Evolutionary conservation across 2,888 invertebrate genomes (phyloP).

Genomic region (Pardosa pseudoannulata): DNA sequence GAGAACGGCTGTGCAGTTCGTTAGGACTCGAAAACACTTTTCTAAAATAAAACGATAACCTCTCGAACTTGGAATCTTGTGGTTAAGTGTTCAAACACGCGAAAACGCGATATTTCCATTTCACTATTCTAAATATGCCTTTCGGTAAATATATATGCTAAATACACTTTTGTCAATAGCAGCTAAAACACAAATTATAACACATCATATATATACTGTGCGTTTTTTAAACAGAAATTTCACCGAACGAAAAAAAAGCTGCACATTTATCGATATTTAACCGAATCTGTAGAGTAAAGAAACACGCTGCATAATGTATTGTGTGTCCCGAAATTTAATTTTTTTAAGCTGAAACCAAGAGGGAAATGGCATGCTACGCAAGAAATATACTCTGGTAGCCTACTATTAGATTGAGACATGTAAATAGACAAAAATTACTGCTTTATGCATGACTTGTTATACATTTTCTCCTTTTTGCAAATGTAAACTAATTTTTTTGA

Average conservation of each 20-base stretch:
- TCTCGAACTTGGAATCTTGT: slow-evolving; percentile 11
- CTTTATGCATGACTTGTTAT: slow-evolving; percentile 71
- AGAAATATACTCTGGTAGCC: slow-evolving; percentile 57
- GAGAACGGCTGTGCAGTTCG: background rate
- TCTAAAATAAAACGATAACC: background rate
- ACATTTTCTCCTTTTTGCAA: slow-evolving; percentile 70
- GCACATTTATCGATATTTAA: slow-evolving; percentile 10
- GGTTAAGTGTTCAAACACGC: slow-evolving; percentile 34
- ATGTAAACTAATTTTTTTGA: slow-evolving; percentile 70
- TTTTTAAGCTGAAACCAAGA: slow-evolving; percentile 16
- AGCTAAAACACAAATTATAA: background rate
- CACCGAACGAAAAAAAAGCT: slow-evolving; percentile 3
- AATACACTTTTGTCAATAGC: background rate
- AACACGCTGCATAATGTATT: slow-evolving; percentile 44
- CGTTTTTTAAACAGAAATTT: slow-evolving; percentile 8
- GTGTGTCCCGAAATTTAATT: background rate
- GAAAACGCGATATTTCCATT: slow-evolving; percentile 41
- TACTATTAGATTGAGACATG: slow-evolving; percentile 58
- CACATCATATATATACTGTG: background rate
- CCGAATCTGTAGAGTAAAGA: slow-evolving; percentile 5
- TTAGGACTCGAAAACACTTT: background rate
- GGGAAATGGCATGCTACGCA: slow-evolving; percentile 11
- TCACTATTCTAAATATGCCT: slow-evolving; percentile 21
- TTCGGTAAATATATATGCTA: slow-evolving; percentile 6
- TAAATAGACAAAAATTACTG: slow-evolving; percentile 63